Conservation (phyloP, 92 coral and sea anemone genomes). For the Meandrina meandrites region DNA sequence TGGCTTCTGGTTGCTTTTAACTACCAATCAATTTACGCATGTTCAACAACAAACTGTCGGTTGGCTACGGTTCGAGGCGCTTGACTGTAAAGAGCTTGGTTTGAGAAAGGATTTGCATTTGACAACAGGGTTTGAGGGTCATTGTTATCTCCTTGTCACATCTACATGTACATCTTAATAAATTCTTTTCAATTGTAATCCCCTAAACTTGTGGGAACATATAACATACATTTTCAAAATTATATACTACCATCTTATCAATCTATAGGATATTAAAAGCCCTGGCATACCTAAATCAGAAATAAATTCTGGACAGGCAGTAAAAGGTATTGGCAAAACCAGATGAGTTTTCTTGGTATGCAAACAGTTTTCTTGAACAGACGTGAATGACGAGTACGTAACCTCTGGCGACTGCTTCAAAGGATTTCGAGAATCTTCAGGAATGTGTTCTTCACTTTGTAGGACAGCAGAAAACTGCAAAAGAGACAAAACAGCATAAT, state of each 20-base stretch:
- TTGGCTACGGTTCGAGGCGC: no score
- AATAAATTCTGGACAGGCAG: constrained; percentile 88
- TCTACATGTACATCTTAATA: no score
- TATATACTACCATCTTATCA: background rate
- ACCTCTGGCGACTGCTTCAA: constrained; percentile 55
- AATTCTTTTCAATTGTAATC: no score
- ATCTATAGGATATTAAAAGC: background rate
- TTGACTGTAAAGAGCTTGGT: no score
- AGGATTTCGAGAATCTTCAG: constrained; percentile 76
- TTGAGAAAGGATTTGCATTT: no score
- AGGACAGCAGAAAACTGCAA: constrained; percentile 82
- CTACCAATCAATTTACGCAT: no score
- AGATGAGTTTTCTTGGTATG: constrained; percentile 92
- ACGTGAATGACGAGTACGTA: constrained; percentile 77
- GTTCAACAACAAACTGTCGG: no score
- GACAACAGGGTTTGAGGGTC: no score
- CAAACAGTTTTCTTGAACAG: constrained; percentile 87
- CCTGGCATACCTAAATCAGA: constrained; percentile 83
- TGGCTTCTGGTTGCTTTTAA: no score
- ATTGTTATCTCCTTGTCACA: no score
- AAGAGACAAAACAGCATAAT: background rate
- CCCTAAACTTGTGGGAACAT: no score
- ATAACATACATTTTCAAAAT: background rate
- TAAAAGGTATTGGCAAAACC: constrained; percentile 85
- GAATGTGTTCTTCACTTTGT: constrained; percentile 93